These are phyloP conservation scores for Hyphantria cunea DNA, from an alignment of 1,140 invertebrate species.

Conservation along the genomic window DNA sequence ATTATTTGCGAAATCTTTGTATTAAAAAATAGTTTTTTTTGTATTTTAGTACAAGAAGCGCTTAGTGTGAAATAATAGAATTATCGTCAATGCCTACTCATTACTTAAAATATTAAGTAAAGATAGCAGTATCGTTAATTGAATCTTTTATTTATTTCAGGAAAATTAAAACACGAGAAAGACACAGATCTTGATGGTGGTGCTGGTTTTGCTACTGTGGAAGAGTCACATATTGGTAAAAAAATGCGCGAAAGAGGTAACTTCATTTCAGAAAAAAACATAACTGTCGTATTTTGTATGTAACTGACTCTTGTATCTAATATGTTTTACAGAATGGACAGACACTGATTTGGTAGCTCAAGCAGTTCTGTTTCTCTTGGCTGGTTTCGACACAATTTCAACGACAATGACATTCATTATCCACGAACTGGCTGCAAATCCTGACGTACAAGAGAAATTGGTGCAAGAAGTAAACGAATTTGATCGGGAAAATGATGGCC, in stretches of 20 bases:
- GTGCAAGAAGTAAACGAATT: conserved; percentile 48
- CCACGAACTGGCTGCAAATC: conserved; percentile 83
- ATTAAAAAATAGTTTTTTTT: no score
- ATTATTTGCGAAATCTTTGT: no score
- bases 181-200: conserved; percentile 50
- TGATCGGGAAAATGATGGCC: conserved; percentile 37
- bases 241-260: conserved; percentile 45
- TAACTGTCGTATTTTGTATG: no score
- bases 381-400: conserved; percentile 85
- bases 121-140: no score
- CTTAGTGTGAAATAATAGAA: no score
- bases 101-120: no score
- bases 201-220: conserved; percentile 74
- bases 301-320: no score
- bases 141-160: conserved; percentile 18
- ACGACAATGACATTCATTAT: conserved; percentile 80
- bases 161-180: conserved; percentile 45
- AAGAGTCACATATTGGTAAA: conserved; percentile 66
- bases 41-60: no score
- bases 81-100: no score
- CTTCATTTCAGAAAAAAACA: no score
- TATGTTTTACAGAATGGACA: conserved; percentile 40
- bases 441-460: conserved; percentile 80
- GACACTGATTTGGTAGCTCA: conserved; percentile 62
- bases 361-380: conserved; percentile 65